Percentiles rank a stretch among this genome's conserved stretches.
These are phyloP conservation scores for Tupaia tana DNA, from an alignment of 2,113 vertebrate genomes.

Conservation along the genomic window DNA sequence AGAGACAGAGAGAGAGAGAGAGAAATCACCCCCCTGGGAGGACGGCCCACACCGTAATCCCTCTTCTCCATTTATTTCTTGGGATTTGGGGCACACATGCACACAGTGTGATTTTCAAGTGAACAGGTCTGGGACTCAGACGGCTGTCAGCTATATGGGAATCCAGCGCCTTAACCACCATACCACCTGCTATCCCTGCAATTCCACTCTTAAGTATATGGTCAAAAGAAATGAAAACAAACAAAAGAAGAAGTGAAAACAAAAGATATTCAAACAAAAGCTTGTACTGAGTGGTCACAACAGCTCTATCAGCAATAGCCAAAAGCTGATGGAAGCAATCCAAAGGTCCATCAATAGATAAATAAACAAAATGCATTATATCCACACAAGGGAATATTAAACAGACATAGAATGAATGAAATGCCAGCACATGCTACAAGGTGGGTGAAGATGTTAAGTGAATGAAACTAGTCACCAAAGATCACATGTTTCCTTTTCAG, in stretches of 20 bases:
- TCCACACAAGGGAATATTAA: background rate
- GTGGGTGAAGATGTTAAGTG: background rate
- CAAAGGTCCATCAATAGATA: background rate
- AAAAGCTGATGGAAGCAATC: background rate
- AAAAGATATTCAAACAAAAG: background rate
- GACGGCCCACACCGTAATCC: too few species aligned
- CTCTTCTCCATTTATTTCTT: too few species aligned
- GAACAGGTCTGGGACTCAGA: too few species aligned
- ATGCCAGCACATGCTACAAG: too few species aligned
- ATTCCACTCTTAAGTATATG: background rate
- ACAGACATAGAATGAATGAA: background rate
- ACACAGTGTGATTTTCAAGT: too few species aligned
- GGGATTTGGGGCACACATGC: too few species aligned
- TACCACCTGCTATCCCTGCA: too few species aligned
- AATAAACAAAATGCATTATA: background rate
- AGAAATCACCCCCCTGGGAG: too few species aligned
- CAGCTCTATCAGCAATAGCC: background rate
- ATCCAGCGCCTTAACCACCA: too few species aligned
- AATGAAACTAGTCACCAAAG: background rate
- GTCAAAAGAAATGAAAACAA: slow-evolving; percentile 39
- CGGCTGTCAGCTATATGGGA: too few species aligned
- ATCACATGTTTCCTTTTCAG: background rate
- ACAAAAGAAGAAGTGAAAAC: slow-evolving; percentile 39
- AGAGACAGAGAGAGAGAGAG: too few species aligned
- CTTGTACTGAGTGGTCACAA: background rate